Evolutionary conservation across 2,888 invertebrate genomes (phyloP), one percentile per base, ranked within the genome.

Genomic region (Athrips mouffetella): DNA sequence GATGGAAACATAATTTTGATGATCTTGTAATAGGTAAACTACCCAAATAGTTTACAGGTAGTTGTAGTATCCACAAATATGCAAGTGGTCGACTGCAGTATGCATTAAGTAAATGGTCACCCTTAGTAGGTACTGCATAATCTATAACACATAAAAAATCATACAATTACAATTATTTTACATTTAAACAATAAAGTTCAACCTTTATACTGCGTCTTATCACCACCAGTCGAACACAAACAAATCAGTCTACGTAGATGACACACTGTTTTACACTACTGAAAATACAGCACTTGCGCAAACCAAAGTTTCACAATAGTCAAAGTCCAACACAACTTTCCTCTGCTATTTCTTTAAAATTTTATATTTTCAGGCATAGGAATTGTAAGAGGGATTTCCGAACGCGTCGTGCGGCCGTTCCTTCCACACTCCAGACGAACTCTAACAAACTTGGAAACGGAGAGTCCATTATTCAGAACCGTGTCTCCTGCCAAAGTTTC

Each of bases 401-500:
- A 58, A 66, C 75, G 72, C 71, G 35, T 35, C 45, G 59, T 59
- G 66, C 73, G 71, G 65, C 58, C 73, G 64, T 8, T 5, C 33
- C 69, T 73, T 67, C 71, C 76, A 70, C 72, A 71, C 76, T 86
- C 81, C 84, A 84, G 84, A 85, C 86, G 86, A 81, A 85, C 86
- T 37, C 37, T 86, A 80, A 80, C 73, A 72, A 79, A 80, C 65
- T 76, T 73, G 67, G 74, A 74, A 76, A 75, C 80, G 73, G 80
- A 79, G 77, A 78, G 74, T 75, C 83, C 77, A 81, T 81, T 82
- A 83, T 80, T 80, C 72, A 73, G 78, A 76, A 73, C 69, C 75
- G 82, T 76, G 78, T 81, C 80, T 74, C 80, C 80, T 88, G 88
- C 87, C 88, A 88, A 88, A 85, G 74, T 76, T 85, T 85, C 81